Evolutionary conservation across 1,140 invertebrate genomes (phyloP).

Genomic region (Mamestra configurata): DNA sequence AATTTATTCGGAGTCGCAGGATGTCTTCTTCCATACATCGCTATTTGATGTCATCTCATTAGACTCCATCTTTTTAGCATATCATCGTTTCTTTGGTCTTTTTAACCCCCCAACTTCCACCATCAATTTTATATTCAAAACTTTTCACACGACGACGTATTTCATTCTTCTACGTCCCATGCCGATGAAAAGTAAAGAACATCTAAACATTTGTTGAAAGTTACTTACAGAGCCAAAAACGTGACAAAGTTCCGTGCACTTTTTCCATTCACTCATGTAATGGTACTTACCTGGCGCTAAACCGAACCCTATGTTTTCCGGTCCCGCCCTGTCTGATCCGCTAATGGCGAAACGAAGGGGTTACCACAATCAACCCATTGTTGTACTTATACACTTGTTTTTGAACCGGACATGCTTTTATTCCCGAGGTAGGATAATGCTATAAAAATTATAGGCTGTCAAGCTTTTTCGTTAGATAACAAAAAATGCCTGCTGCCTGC

Average conservation of each 20-base stretch:
- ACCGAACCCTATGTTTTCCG: constrained; percentile 70
- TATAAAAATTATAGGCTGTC: neutral
- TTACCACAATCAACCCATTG: constrained; percentile 60
- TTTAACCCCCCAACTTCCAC: too few species aligned
- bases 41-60: too few species aligned
- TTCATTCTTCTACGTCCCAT: too few species aligned
- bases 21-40: too few species aligned
- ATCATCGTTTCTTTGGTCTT: too few species aligned
- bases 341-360: constrained; percentile 72
- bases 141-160: too few species aligned
- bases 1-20: too few species aligned
- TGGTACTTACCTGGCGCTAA: constrained; percentile 9
- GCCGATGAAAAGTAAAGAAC: too few species aligned
- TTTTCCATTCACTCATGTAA: constrained; percentile 13
- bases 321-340: constrained; percentile 74
- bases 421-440: neutral
- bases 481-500: too few species aligned
- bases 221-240: neutral
- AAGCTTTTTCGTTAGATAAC: neutral
- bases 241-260: neutral
- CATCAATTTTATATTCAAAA: too few species aligned
- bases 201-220: neutral
- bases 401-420: neutral
- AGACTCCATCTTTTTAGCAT: too few species aligned
- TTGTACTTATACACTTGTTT: constrained; percentile 42